Evolutionary conservation across 2,888 invertebrate genomes (phyloP).

Genomic region (Drosophila neutralis): DNA sequence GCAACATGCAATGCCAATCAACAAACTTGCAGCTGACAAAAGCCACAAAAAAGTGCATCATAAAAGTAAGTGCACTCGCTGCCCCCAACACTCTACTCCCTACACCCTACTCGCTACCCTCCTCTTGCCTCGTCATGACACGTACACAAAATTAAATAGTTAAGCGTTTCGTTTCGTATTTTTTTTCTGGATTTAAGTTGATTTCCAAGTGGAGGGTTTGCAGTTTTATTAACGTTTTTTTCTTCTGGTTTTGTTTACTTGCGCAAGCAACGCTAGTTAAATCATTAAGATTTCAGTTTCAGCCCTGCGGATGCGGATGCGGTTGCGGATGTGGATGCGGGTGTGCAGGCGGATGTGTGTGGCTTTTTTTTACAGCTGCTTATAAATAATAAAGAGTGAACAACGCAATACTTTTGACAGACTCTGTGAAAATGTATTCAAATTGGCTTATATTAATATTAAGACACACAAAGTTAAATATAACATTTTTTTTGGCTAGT

Average conservation of each 20-base stretch:
- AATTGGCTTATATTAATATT: not conserved
- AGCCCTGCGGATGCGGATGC: slow-evolving; percentile 8
- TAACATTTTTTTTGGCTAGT: not conserved
- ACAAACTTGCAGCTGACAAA: slow-evolving; percentile 54
- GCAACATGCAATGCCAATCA: slow-evolving; percentile 58
- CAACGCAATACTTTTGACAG: not conserved
- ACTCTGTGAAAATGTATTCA: not conserved
- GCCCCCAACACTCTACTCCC: slow-evolving; percentile 4
- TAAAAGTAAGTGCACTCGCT: slow-evolving; percentile 55
- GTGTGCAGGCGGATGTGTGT: slow-evolving; percentile 12
- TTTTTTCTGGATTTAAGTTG: slow-evolving; percentile 44
- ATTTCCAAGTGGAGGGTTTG: slow-evolving; percentile 40
- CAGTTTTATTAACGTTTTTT: slow-evolving; percentile 12
- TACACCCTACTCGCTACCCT: not conserved
- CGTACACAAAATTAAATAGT: slow-evolving; percentile 71
- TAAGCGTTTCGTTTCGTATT: slow-evolving; percentile 38
- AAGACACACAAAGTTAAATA: not conserved
- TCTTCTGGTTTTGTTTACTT: slow-evolving; percentile 2
- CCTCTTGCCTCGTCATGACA: slow-evolving; percentile 48
- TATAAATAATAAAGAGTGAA: slow-evolving; percentile 4
- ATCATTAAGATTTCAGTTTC: slow-evolving; percentile 55
- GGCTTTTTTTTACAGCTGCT: not conserved
- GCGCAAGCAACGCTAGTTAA: slow-evolving; percentile 55
- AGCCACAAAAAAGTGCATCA: slow-evolving; percentile 48
- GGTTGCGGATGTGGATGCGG: slow-evolving; percentile 16